Evolutionary conservation across 2,888 invertebrate species (phyloP).

Genomic region (Drosophila atripex): DNA sequence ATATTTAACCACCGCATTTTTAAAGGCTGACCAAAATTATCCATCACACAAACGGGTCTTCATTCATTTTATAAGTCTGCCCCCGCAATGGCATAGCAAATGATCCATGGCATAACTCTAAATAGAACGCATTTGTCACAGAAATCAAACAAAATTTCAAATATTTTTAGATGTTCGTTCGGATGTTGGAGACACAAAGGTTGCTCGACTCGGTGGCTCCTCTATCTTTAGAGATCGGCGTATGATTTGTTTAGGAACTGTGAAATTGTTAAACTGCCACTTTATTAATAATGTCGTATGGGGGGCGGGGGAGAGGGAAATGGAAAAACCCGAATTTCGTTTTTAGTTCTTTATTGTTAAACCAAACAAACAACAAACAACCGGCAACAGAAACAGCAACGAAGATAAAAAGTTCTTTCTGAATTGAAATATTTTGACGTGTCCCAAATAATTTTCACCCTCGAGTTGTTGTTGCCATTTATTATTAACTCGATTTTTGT

Average conservation of each 20-base stretch:
- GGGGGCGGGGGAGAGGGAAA: not conserved
- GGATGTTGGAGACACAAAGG: constrained; percentile 1
- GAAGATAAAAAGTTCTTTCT: constrained; percentile 56
- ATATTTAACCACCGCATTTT: constrained; percentile 3
- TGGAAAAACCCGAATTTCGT: constrained; percentile 55
- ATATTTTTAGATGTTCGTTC: constrained; percentile 46
- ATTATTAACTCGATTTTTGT: constrained; percentile 73
- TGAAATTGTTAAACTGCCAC: constrained; percentile 81
- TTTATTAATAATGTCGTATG: constrained; percentile 75
- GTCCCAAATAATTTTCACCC: constrained; percentile 64
- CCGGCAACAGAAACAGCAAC: not conserved
- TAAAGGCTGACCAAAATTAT: constrained; percentile 46
- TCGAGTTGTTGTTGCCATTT: constrained; percentile 52
- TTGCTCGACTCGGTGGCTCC: not conserved
- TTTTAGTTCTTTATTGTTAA: constrained; percentile 79
- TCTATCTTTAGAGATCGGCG: constrained; percentile 6
- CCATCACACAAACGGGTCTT: constrained; percentile 51
- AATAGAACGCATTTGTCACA: constrained; percentile 76
- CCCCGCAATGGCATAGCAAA: constrained; percentile 50
- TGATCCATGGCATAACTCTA: constrained; percentile 75
- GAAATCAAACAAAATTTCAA: constrained; percentile 60
- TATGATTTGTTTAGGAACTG: constrained; percentile 76
- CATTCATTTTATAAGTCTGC: constrained; percentile 22
- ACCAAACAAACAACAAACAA: constrained; percentile 24
- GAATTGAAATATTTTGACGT: constrained; percentile 80